Conservation (phyloP, 2,888 invertebrate species). For the Drosophila leonis region DNA sequence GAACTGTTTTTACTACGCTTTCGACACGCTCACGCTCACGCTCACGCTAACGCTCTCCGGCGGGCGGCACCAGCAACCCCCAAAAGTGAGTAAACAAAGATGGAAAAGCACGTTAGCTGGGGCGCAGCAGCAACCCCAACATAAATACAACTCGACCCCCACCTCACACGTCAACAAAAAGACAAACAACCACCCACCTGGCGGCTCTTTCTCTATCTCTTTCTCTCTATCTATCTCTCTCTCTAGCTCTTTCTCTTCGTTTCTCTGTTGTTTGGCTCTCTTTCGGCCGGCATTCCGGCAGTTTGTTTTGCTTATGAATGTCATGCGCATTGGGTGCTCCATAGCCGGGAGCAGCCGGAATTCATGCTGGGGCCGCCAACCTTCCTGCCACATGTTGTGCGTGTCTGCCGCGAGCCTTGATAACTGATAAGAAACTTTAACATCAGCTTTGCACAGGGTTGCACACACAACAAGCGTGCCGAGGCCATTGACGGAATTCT, state of each 20-base stretch:
- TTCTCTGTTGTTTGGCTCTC: constrained; percentile 21
- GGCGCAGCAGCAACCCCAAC: constrained; percentile 64
- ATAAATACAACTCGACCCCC: constrained; percentile 32
- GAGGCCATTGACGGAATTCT: constrained; percentile 71
- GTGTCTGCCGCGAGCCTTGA: constrained; percentile 68
- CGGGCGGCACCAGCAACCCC: constrained; percentile 63
- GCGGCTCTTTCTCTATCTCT: constrained; percentile 2
- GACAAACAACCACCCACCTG: constrained; percentile 49
- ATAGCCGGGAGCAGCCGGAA: constrained; percentile 68
- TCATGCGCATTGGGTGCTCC: constrained; percentile 61
- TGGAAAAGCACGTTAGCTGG: constrained; percentile 15
- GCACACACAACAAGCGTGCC: constrained; percentile 50
- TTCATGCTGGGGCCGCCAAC: constrained; percentile 54
- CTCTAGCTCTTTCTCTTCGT: constrained; percentile 16
- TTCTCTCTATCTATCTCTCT: constrained; percentile 12
- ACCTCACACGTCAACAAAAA: background rate
- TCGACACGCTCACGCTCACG: constrained; percentile 27
- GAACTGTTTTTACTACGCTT: constrained; percentile 59
- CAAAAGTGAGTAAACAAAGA: constrained; percentile 66
- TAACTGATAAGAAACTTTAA: constrained; percentile 81
- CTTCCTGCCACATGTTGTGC: constrained; percentile 80
- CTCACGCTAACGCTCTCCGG: constrained; percentile 8
- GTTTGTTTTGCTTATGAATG: constrained; percentile 51
- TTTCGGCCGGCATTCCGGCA: constrained; percentile 55
- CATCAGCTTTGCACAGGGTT: constrained; percentile 73